Base-by-base conservation (phyloP, 2,113 vertebrate genomes). In the Ornithorhynchus anatinus region DNA sequence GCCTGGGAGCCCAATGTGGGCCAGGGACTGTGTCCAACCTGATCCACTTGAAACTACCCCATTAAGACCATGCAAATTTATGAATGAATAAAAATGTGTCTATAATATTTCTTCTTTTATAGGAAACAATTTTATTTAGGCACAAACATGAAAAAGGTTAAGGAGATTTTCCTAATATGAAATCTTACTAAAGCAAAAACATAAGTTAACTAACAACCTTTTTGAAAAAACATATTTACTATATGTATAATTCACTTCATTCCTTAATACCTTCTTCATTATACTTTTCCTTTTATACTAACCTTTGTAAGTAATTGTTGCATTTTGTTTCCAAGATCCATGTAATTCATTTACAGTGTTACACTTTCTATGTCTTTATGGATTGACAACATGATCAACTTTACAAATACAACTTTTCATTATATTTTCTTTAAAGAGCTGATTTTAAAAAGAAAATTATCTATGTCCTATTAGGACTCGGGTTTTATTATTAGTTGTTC, bases 61-160 rank as follows among this genome's bases (percentile, higher is more conserved):
- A n/a, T n/a, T n/a, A n/a, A n/a, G n/a, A 38, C 16, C 29, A 22
- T 29, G 43, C 7, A 5, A 45, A 35, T 16, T 68, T 31, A 56
- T 0, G 31, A 14, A 14, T 39, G 7, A 73, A 70, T n/a, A n/a
- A 64, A 8, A 43, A 11, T 29, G 29, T 29, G 12, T 8, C 58
- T 25, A 54, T 50, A 75, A 2, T 1, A 2, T 23, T 32, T 37
- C 37, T 78, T 4, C 44, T 66, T 72, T 35, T 69, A 16, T 23
- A 31, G 3, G 20, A 31, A 10, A 29, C 8, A 19, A 10, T 29
- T 50, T 31, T 50, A 19, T 50, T 50, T 50, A 17, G 17, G 17
- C 52, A 22, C n/a, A 51, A 43, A 53, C 4, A 42, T 12, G 27
- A 69, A 57, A 10, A 57, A 16, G 12, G 44, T 56, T 13, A n/a